Evolutionary conservation across 2,888 invertebrate species (phyloP).

Genomic region (Xiphydria camelus): DNA sequence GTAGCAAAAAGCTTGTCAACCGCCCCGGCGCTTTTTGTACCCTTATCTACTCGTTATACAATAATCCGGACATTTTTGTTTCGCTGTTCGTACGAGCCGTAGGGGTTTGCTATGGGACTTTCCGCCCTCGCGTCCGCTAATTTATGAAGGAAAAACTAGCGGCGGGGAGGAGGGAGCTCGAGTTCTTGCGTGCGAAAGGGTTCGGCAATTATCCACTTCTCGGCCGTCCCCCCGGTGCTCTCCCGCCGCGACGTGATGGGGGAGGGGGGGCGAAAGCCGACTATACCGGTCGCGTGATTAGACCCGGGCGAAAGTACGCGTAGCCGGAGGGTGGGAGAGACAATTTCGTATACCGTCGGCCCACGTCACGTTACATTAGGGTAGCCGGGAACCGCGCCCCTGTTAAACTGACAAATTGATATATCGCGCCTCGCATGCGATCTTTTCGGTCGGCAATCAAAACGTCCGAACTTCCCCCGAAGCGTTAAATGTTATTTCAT

Average conservation of each 20-base stretch:
- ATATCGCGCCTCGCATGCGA: conserved; percentile 11
- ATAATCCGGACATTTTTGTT: too few species aligned
- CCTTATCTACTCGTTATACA: too few species aligned
- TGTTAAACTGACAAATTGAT: conserved; percentile 14
- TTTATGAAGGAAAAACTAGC: background rate
- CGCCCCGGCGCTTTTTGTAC: too few species aligned
- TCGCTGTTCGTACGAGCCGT: too few species aligned
- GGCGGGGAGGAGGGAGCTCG: background rate
- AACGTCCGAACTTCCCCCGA: background rate
- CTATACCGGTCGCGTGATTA: conserved; percentile 1
- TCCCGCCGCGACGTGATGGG: background rate
- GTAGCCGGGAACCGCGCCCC: conserved; percentile 5
- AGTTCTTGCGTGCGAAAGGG: background rate
- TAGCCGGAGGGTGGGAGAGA: background rate
- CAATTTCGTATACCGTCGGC: background rate
- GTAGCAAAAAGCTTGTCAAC: too few species aligned
- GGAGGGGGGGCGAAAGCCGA: background rate
- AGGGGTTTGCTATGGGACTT: too few species aligned
- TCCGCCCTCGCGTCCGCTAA: too few species aligned
- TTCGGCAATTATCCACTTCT: conserved; percentile 1
- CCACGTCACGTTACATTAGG: conserved; percentile 1
- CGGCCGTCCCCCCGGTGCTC: background rate
- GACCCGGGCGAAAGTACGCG: background rate
- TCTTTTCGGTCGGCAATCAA: conserved; percentile 5
- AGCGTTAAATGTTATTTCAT: conserved; percentile 10